Conservation (phyloP, 1,140 invertebrate species). For the Lerema accius region DNA sequence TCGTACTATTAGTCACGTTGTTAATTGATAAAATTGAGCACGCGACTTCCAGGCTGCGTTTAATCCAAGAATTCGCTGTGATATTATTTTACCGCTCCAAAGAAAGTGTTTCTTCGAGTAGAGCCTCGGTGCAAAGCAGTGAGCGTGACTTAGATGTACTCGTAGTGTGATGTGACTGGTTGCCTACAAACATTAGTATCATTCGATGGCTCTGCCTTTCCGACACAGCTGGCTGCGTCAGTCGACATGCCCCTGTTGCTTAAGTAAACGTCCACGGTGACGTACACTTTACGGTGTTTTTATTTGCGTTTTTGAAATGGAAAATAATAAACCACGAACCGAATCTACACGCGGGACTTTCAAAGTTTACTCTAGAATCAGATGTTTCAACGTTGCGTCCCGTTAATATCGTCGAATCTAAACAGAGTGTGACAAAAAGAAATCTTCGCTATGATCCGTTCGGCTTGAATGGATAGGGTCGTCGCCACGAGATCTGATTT, state of each 20-base stretch:
- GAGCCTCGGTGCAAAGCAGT: constrained; percentile 47
- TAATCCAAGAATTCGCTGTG: constrained; percentile 17
- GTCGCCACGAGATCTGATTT: constrained; percentile 69
- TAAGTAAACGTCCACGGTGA: constrained; percentile 48
- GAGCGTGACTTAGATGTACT: too few species aligned
- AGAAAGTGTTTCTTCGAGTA: constrained; percentile 64
- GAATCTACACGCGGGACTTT: neutral
- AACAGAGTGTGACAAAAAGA: constrained; percentile 76
- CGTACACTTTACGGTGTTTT: constrained; percentile 27
- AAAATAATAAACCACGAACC: neutral
- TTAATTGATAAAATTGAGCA: constrained; percentile 3
- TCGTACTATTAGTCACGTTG: constrained; percentile 21
- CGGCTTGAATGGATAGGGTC: constrained; percentile 77
- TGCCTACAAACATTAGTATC: constrained; percentile 51
- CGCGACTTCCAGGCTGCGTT: neutral
- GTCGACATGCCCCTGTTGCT: constrained; percentile 53
- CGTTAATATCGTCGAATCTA: constrained; percentile 38
- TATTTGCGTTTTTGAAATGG: constrained; percentile 25
- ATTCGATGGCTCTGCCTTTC: constrained; percentile 56
- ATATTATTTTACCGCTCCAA: constrained; percentile 57
- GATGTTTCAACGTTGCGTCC: constrained; percentile 40
- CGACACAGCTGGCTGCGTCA: constrained; percentile 63
- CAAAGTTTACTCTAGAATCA: constrained; percentile 9
- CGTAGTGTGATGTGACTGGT: constrained; percentile 51
- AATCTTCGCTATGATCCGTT: constrained; percentile 69